Evolutionary conservation across 1,140 invertebrate genomes (phyloP), one percentile per base, ranked within the genome.

Genomic region (Hirudo medicinalis): DNA sequence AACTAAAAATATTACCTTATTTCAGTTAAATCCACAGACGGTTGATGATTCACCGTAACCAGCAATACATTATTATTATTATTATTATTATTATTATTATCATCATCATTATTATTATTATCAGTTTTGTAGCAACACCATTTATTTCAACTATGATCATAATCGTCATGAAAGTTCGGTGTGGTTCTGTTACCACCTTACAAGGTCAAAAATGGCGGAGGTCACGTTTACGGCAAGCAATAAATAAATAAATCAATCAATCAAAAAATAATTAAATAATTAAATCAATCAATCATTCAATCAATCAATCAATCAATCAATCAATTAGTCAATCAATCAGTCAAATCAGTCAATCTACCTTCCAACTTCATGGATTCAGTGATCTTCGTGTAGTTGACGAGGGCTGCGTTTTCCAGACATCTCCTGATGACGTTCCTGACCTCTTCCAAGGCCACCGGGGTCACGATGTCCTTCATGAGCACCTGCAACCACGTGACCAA

Each of bases 401-500:
- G 85, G 1, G 97, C 97, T 49, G 97, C 96, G 76, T 92, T 96
- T 85, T 99, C 95, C 72, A 99, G 85, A 81, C 94, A 95, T 73
- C 91, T 94, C 80, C 94, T 92, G 72, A 99, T 98, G 84, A 98
- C 90, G 32, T 86, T 86, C 75, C 95, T 85, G 2, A 99, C 94
- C 83, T 99, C 96, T 82, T 98, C 95, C 2, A 91, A 89, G 74
- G 92, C 89, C 3, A 97, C 94, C n/a, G 94, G 93, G 6, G 94
- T 97, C 2, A 93, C 92, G 72, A 95, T 92, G 80, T 99, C 96
- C 81, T 99, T 99, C 95, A 98, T 98, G 72, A 99, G 81, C 17
- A 99, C 87, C 87, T 88, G 43, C 43, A 49, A 49, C 11, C 15
- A 49, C 43, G 43, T 49, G 43, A 49, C 43, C 43, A 49, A 49